Evolutionary conservation across 2,113 vertebrate genomes (phyloP), one percentile per base, ranked within the genome.

Genomic region (Campylomormyrus numenius): DNA sequence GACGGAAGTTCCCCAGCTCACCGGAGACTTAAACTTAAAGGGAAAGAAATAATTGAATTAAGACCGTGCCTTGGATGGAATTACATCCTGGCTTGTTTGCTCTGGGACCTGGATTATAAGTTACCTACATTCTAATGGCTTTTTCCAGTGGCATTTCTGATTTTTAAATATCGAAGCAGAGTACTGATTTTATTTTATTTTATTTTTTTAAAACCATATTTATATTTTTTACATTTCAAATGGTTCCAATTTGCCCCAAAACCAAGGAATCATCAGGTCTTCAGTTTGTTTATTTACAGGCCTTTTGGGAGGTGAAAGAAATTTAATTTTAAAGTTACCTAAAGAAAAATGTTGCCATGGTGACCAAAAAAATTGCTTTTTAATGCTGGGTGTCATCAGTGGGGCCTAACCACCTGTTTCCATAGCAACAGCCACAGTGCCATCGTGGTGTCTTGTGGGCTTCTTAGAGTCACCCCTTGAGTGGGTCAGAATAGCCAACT

Each of bases 11-110:
- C 90, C 92, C 87, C 87, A 92, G 93, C 93, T 92, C 89, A 89
- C 93, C 93, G 94, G 92, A 91, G 93, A 93, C 93, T 92, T 84
- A 90, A 92, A 90, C 92, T 91, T 91, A 93, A 92, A 91, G 92
- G 91, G 92, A 93, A 91, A 88, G 91, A 90, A 93, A 93, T 94
- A 94, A 93, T 93, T 88, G 88, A 93, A 93, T 94, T 74, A 84
- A 88, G 31, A 58, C 35, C 66, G 19, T 50, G 27, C 85, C 90
- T 91, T 85, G 86, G 91, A 91, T 94, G 88, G 92, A 93, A 89
- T 94, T 91, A 92, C 88, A 90, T 80, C 53, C 74, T 17, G 13
- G 66, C 80, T 4, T 90, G 52, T 80, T 48, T 88, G 88, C 90
- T 48, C 74, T 90, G 48, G 56, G 39, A 46, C 80, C 90, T 56